These are phyloP conservation scores for Mythimna lalbum DNA, from an alignment of 2,888 invertebrate species.

Conservation along the genomic window DNA sequence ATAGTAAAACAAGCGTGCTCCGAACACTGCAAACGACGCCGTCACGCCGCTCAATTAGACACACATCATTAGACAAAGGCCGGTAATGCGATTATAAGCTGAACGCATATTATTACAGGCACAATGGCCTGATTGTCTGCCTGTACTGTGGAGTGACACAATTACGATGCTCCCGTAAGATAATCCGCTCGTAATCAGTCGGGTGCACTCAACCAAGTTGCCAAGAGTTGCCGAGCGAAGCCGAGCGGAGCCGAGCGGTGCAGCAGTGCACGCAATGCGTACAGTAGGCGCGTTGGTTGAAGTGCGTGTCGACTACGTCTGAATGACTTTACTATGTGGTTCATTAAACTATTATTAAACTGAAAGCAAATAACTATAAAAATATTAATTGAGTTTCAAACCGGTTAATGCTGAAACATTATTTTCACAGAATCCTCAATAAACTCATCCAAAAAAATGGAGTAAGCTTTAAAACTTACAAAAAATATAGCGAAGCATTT, in stretches of 20 bases:
- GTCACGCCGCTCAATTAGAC: constrained; percentile 45
- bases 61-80: constrained; percentile 53
- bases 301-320: constrained; percentile 28
- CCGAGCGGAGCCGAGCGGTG: constrained; percentile 7
- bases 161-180: constrained; percentile 62
- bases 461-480: background rate
- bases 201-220: constrained; percentile 31
- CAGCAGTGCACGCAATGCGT: constrained; percentile 33
- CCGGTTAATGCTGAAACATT: too few relatives aligned
- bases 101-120: constrained; percentile 45
- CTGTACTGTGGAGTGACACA: constrained; percentile 48
- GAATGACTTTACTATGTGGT: constrained; percentile 6
- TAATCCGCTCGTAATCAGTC: constrained; percentile 59
- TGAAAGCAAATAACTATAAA: background rate
- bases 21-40: constrained; percentile 25
- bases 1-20: constrained; percentile 1
- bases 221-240: constrained; percentile 20
- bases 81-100: constrained; percentile 57
- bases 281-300: constrained; percentile 4
- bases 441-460: background rate
- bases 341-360: background rate
- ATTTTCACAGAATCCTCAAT: background rate
- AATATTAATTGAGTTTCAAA: background rate
- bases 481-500: background rate
- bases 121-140: constrained; percentile 51